Percentiles rank a stretch among this genome's conserved stretches.
Conservation (phyloP, 2,113 vertebrate genomes). For the Aplodontia rufa region DNA sequence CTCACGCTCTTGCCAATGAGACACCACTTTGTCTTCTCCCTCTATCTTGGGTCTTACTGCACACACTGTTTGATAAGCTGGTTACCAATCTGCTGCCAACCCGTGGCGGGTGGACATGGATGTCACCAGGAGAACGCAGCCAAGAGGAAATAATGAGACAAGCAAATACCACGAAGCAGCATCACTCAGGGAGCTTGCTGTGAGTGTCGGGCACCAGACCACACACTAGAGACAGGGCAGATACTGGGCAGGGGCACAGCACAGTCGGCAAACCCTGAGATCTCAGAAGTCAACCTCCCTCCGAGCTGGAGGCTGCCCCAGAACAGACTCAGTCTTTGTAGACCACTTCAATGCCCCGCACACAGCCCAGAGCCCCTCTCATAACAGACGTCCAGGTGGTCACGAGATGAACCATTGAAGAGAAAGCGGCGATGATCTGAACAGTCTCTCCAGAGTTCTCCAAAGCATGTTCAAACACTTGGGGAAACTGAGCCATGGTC, state of each 20-base stretch:
- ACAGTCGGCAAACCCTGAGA: neutral
- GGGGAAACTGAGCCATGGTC: neutral
- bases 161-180: neutral
- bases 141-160: neutral
- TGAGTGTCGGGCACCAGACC: accelerated
- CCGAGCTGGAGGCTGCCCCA: too few species aligned
- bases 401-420: neutral
- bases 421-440: accelerated
- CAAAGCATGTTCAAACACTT: neutral
- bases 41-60: neutral
- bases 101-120: too few species aligned
- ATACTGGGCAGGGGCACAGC: accelerated
- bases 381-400: accelerated
- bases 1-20: neutral
- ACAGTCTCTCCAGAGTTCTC: neutral
- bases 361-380: too few species aligned
- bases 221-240: accelerated
- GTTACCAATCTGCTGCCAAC: accelerated
- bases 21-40: accelerated
- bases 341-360: accelerated
- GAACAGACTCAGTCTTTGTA: neutral
- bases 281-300: accelerated
- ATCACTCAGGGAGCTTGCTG: neutral
- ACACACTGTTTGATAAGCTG: accelerated
- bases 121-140: neutral